Conservation (phyloP, 30 jellyfish, hydroid and myxozoan species). For the Hydractinia echinata region DNA sequence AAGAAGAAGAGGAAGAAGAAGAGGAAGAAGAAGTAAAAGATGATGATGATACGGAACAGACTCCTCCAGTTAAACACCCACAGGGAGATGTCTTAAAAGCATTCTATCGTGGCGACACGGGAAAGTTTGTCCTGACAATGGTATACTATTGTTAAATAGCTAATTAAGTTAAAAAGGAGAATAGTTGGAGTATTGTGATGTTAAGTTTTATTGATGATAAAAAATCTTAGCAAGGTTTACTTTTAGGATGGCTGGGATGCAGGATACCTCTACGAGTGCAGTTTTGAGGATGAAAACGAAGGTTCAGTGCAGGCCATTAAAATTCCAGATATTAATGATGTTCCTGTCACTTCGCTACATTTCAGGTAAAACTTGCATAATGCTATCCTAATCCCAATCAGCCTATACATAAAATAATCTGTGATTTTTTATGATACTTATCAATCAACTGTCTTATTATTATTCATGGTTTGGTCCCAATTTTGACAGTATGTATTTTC, state of each 20-base stretch:
- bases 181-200: not conserved
- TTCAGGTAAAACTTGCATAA: conserved; percentile 48
- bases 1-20: conserved; percentile 53
- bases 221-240: not conserved
- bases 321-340: conserved; percentile 54
- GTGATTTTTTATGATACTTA: not conserved
- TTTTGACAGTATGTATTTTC: not conserved
- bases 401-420: not conserved
- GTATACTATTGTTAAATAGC: not conserved
- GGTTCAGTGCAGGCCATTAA: conserved; percentile 61
- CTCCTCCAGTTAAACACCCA: not conserved
- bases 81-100: conserved; percentile 52
- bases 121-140: conserved; percentile 14
- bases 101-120: conserved; percentile 31
- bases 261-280: conserved; percentile 85
- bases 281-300: conserved; percentile 31
- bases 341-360: conserved; percentile 55
- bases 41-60: conserved; percentile 4
- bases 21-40: conserved; percentile 23
- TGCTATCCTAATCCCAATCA: not conserved
- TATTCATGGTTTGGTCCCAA: not conserved
- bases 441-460: not conserved
- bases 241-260: conserved; percentile 94
- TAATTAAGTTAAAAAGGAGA: not conserved
- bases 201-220: not conserved